Base-by-base conservation (phyloP, 2,797 vertebrate genomes). In the Phoeniculus purpureus region DNA sequence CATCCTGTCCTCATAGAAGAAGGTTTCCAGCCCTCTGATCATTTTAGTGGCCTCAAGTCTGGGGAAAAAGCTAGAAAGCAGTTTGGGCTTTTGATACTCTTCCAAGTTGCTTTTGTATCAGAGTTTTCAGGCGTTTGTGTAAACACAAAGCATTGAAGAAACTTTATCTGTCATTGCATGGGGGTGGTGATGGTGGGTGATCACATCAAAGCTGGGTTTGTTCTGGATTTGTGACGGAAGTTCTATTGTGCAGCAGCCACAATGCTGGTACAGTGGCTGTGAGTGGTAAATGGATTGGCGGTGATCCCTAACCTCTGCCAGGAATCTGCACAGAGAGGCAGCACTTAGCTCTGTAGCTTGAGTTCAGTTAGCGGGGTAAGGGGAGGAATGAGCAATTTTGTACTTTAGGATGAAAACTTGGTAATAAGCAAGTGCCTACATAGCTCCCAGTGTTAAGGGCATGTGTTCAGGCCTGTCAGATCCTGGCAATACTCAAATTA, bases 141-240 rank as follows among this genome's bases (percentile, higher is more conserved):
- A 92, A 85, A 64, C 61, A 50, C 10, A 10, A 9, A 70, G 47
- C 64, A 58, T 64, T 43, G 25, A 12, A 68, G 55, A 27, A 60
- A 23, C 9, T 47, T 32, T 22, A 32, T 78, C 61, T 56, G 80
- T 16, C 7, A 26, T 13, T 66, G 58, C 4, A 1, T 7, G n/a
- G 67, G 50, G 31, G n/a, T 16, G 76, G 51, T 54, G 55, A 8
- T 88, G 64, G 12, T 88, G 60, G 65, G 26, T 54, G 32, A 34
- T 82, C 55, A 6, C 79, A 81, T 94, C 87, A 94, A 85, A 92
- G 91, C 76, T 75, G 76, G 55, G 54, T 89, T 91, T 89, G 68
- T 80, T 94, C 76, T 10, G 12, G 45, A 37, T 75, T 68, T 54
- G 34, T 64, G 91, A 29, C 0, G 18, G 27, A 75, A 81, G 14